Evolutionary conservation across 2,888 invertebrate genomes (phyloP).

Genomic region (Tryphoninae sp.): DNA sequence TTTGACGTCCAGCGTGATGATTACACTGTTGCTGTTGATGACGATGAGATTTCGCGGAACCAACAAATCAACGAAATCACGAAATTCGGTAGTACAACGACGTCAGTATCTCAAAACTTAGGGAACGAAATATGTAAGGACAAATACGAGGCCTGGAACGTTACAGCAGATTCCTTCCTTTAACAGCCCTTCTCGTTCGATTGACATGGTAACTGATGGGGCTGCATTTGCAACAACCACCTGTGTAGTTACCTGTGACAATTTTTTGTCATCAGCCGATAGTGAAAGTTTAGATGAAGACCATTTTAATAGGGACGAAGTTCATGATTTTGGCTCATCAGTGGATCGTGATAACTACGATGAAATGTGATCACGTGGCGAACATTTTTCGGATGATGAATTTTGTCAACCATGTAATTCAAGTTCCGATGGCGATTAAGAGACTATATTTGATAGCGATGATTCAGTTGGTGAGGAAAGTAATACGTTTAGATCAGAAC

Average conservation of each 20-base stretch:
- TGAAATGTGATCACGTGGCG: neutral
- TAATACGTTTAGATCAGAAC: constrained; percentile 15
- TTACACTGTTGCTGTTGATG: too few relatives aligned
- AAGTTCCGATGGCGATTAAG: neutral
- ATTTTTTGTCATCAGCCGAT: neutral
- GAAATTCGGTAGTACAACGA: too few relatives aligned
- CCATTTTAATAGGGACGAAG: constrained; percentile 9
- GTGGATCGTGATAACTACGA: constrained; percentile 18
- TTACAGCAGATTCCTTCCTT: neutral
- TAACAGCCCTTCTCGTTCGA: constrained; percentile 15
- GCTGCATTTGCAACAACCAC: neutral
- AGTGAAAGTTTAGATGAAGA: neutral
- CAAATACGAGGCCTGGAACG: too few relatives aligned
- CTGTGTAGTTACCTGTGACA: neutral
- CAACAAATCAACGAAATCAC: too few relatives aligned
- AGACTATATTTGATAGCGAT: neutral
- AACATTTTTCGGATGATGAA: constrained; percentile 27
- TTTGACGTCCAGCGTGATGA: too few relatives aligned
- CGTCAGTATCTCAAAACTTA: too few relatives aligned
- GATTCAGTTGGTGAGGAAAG: constrained; percentile 1
- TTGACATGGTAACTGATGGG: constrained; percentile 8
- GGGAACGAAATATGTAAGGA: too few relatives aligned
- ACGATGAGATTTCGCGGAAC: too few relatives aligned
- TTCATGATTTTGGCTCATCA: constrained; percentile 7
- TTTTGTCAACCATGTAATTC: constrained; percentile 3